phyloP scores from a whole-genome alignment of 92 coral and sea anemone species.

The Isaurus tuberculatus region DNA sequence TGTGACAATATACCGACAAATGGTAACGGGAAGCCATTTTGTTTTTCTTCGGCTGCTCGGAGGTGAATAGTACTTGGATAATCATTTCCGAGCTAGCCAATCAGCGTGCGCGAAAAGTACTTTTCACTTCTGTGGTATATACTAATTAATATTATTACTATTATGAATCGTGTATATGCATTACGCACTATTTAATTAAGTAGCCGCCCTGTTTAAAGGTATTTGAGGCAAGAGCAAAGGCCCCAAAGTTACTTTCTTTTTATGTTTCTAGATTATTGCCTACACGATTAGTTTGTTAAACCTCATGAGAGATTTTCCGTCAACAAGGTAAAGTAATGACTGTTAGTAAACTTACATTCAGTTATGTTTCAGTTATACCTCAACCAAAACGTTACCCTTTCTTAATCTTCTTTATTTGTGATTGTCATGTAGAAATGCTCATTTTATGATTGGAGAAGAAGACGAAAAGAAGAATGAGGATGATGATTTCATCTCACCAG shows the following conservation, averaged over 20 bases:
- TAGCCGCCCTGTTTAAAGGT: too few species aligned
- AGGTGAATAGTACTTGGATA: too few species aligned
- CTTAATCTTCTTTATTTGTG: neutral
- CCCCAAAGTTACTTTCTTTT: neutral
- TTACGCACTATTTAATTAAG: too few species aligned
- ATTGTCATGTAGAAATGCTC: constrained; percentile 74
- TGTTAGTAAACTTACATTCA: neutral
- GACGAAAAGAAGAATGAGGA: constrained; percentile 88
- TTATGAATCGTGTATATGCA: too few species aligned
- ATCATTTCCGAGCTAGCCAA: too few species aligned
- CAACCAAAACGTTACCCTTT: neutral
- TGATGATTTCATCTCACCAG: constrained; percentile 77
- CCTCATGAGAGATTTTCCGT: constrained; percentile 91
- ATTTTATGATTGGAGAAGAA: constrained; percentile 95
- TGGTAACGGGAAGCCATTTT: too few species aligned
- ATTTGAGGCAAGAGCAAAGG: too few species aligned
- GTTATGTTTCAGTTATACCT: neutral
- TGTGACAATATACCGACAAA: too few species aligned
- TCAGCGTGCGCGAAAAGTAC: too few species aligned
- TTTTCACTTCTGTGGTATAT: too few species aligned
- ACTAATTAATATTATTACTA: too few species aligned
- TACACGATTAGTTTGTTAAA: constrained; percentile 76
- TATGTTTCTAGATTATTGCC: constrained; percentile 73
- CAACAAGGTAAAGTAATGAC: constrained; percentile 77
- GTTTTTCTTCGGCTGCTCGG: too few species aligned